Percentiles rank a stretch among this genome's conserved stretches.
These are phyloP conservation scores for Tethya wilhelma DNA, from an alignment of 37 sponge, comb jelly and placozoan genomes.

Conservation along the genomic window DNA sequence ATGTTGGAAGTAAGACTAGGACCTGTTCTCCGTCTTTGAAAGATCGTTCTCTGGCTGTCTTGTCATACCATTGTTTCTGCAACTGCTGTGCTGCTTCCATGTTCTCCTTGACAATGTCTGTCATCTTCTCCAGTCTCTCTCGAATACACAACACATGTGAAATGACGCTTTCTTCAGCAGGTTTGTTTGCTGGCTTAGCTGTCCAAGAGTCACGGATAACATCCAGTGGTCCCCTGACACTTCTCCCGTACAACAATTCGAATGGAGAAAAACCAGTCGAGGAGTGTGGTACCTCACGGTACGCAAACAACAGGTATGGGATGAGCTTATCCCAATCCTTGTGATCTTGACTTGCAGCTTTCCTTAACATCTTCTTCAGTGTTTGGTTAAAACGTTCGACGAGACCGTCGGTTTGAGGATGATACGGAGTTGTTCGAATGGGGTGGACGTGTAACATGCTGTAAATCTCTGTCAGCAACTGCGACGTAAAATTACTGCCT, in stretches of 20 bases:
- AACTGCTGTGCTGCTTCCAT: conserved; percentile 29
- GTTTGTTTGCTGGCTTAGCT: too few species aligned
- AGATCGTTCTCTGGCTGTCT: conserved; percentile 4
- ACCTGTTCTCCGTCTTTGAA: conserved; percentile 27
- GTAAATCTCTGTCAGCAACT: conserved; percentile 40
- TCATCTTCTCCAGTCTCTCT: conserved; percentile 11
- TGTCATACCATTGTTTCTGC: too few species aligned
- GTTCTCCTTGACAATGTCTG: conserved; percentile 30
- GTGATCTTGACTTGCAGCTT: not conserved
- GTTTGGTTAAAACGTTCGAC: conserved; percentile 54
- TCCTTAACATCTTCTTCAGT: conserved; percentile 45
- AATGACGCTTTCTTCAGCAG: conserved; percentile 36
- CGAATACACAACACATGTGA: conserved; percentile 40
- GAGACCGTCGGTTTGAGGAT: conserved; percentile 47
- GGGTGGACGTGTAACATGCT: conserved; percentile 20
- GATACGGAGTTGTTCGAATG: conserved; percentile 44
- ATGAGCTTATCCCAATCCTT: conserved; percentile 63
- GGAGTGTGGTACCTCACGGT: conserved; percentile 60
- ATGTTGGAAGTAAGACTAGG: conserved; percentile 31
- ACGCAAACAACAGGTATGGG: conserved; percentile 63
- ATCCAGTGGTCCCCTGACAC: conserved; percentile 58
- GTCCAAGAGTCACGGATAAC: conserved; percentile 52
- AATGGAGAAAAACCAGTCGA: conserved; percentile 71
- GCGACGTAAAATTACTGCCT: conserved; percentile 56
- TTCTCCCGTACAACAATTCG: conserved; percentile 56